Base-by-base conservation (phyloP, 2,888 invertebrate species). In the Troglohyphantes excavatus region DNA sequence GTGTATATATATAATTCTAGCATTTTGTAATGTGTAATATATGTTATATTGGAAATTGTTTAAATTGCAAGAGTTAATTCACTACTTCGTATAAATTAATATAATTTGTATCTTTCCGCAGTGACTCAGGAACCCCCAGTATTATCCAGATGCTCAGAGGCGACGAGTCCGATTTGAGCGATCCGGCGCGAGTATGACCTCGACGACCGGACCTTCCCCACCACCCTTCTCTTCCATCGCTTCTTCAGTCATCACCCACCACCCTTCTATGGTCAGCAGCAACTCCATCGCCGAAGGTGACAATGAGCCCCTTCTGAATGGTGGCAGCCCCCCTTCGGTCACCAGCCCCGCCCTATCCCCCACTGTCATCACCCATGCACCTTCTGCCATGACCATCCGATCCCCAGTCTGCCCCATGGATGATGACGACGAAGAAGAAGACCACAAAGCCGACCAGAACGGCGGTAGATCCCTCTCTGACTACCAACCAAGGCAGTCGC, bases 131-230 rank as follows among this genome's bases (percentile, higher is more conserved):
- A 21, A 65, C 33, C 72, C 23, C 68, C 63, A 85, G 81, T 68
- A 73, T 72, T 61, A 84, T 79, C 90, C 90, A 90, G 90, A 90
- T 90, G 90, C 79, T 90, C 67, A 90, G 73, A 85, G 85, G 90
- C 85, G 90, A 87, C 76, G 90, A 83, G 68, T 61, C 68, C 75
- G 90, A 82, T 78, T 59, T 67, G 61, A 72, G 90, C 43, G 86
- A 90, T 82, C 90, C 90, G 86, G 86, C 86, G 86, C 75, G 90
- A 86, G 90, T 78, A 87, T 90, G 90, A 90, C 90, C 86, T 90
- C 90, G 90, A 87, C 90, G 82, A 83, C 90, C 90, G 90, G 90
- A 72, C 85, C 67, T 81, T 85, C 85, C 68, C 59, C 90, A 68
- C 90, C 84, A 73, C 79, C 88, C 53, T 89, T 89, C 76, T 68